Evolutionary conservation across 2,113 vertebrate genomes (phyloP).

Genomic region (Laterallus jamaicensis): DNA sequence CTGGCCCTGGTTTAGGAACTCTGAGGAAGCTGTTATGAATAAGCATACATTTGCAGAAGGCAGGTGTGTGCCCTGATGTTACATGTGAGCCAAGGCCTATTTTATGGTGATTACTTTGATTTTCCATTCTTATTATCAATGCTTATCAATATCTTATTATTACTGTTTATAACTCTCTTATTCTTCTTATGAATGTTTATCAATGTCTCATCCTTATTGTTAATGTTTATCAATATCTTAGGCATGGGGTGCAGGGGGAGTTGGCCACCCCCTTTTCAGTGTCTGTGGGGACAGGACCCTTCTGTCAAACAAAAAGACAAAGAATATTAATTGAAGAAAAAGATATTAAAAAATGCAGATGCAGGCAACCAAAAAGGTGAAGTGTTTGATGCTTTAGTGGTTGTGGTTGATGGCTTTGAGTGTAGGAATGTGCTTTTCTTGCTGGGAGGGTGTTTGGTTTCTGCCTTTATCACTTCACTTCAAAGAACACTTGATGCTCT

Average conservation of each 20-base stretch:
- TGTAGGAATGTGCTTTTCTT: not conserved
- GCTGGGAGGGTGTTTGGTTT: not conserved
- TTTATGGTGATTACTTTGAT: not conserved
- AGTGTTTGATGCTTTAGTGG: not conserved
- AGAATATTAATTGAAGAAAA: not conserved
- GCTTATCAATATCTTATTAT: too few relatives aligned
- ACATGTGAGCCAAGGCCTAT: not conserved
- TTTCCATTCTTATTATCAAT: not conserved
- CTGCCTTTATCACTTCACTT: not conserved
- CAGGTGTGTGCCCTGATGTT: not conserved
- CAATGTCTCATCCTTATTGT: too few relatives aligned
- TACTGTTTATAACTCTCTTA: too few relatives aligned
- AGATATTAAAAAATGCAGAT: not conserved
- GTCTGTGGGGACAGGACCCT: not conserved
- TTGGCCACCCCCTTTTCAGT: too few relatives aligned
- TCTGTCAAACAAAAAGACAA: not conserved
- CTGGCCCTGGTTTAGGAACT: not conserved
- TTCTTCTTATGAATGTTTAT: too few relatives aligned
- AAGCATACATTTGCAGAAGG: not conserved
- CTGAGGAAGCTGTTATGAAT: not conserved
- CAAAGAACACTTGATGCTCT: constrained; percentile 12
- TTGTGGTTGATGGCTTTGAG: not conserved
- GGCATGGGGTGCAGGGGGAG: too few relatives aligned
- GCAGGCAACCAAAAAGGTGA: not conserved
- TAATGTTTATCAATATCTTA: too few relatives aligned